Base-by-base conservation (phyloP, 2,113 vertebrate species). In the Tinamus guttatus region DNA sequence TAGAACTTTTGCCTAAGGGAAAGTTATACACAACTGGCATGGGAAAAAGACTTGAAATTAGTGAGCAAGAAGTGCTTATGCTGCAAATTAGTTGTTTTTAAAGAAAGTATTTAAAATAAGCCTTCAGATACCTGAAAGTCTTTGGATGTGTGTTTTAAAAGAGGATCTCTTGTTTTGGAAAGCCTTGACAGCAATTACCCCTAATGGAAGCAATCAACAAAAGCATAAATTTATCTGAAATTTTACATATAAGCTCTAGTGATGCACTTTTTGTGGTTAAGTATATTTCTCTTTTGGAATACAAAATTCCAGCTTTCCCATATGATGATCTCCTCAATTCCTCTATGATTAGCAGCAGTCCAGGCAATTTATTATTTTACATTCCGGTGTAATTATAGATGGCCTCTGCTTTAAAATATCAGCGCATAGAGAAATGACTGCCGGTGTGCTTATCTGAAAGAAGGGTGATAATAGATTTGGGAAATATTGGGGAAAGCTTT, bases 401-500 rank as follows among this genome's bases (percentile, higher is more conserved):
- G 41, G 52, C 22, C 11, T 85, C 54, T 87, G 28, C 7, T 56
- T 34, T 28, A 45, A 3, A 82, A 79, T 30, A 60, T 67, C 45
- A 7, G 9, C 21, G 8, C 52, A 67, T 68, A 64, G 47, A 64
- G 38, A 88, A 86, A 75, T 47, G 41, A 84, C 58, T 62, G 58
- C 82, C 88, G 60, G 74, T 90, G 74, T 62, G 40, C 2, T 2
- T 86, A 86, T 45, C 74, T 89, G 64, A 49, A 85, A 95, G 51
- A 56, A 88, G 22, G n/a, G 24, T 87, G 84, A 91, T 47, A 85
- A 11, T 22, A 69, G 6, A 65, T 93, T 97, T 93, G 83, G 86
- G 73, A 95, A 93, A 78, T 56, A 84, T 86, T 22, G 65, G 47
- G 38, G 69, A 56, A 68, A 62, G 47, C 62, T 68, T 24, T 22